Percentiles rank a stretch among this genome's conserved stretches.
Evolutionary conservation across 2,113 vertebrate species (phyloP).

Genomic region (Rynchops niger): DNA sequence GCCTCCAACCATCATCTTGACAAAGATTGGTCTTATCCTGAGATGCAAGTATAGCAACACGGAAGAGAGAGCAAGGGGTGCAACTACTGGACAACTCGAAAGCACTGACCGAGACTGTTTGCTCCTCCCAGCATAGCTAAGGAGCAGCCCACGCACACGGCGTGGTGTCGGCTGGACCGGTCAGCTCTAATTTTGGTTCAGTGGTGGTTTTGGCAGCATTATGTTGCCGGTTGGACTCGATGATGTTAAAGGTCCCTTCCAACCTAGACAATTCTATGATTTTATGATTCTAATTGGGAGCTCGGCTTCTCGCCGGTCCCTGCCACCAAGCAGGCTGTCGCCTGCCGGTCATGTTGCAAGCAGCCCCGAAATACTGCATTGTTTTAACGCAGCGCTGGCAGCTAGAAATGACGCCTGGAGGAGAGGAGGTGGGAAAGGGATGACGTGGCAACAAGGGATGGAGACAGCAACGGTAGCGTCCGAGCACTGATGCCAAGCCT

Average conservation of each 20-base stretch:
- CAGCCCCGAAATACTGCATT: neutral
- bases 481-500: neutral
- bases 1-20: neutral
- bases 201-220: neutral
- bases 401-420: neutral
- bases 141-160: neutral
- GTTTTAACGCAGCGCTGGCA: neutral
- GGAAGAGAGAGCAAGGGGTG: neutral
- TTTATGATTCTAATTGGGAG: neutral
- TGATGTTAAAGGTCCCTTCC: neutral
- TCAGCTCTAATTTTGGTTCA: neutral
- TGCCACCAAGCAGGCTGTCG: neutral
- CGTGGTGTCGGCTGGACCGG: neutral
- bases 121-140: neutral
- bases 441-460: neutral
- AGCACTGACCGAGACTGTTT: neutral
- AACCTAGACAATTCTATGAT: neutral
- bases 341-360: neutral
- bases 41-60: neutral
- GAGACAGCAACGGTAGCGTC: accelerated
- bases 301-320: neutral
- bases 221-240: neutral
- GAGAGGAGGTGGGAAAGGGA: neutral
- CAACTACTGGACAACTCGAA: neutral
- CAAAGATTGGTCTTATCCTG: neutral